Evolutionary conservation across 2,113 vertebrate species (phyloP), one percentile per base, ranked within the genome.

Genomic region (Amblyornis subalaris): DNA sequence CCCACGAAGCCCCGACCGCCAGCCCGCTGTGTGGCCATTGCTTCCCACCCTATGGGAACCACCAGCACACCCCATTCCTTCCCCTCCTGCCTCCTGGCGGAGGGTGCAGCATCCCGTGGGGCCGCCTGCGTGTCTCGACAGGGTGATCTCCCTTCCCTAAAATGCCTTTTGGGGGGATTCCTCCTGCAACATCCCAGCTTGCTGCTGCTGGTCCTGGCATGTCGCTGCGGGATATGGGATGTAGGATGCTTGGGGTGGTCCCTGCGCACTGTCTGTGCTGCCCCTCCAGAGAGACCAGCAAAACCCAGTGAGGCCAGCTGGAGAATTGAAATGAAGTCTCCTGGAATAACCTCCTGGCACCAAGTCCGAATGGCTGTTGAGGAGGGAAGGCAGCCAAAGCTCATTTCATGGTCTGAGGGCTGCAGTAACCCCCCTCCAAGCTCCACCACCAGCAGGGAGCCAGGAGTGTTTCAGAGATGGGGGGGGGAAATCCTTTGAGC

Each of bases 281-380:
- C 28, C 53, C n/a, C 54, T 60, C 33, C 58, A 5, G 31, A 75
- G 77, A 61, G 47, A 85, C 36, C 57, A 51, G 75, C 50, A 31
- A 38, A 82, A 54, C 33, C 60, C 90, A 40, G 55, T 0, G 22
- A 74, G 33, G 36, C 60, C 80, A 64, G 78, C 45, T 53, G 81
- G 85, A 61, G 82, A 85, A 81, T 1, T 14, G 81, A 85, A 83
- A 61, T 64, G 5, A 82, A 91, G 81, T 93, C 95, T 95, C 88
- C 92, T 94, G 90, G 88, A 94, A 94, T 96, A 96, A 95, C 90
- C 88, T 67, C 66, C 74, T 89, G 85, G 81, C 96, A 93, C n/a
- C 53, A 15, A 31, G 15, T 67, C 11, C 0, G 1, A 24, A 18
- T 67, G 60, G 67, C 64, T 80, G 85, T 42, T n/a, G 61, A 13